These are phyloP conservation scores for Drosophila dives DNA, from an alignment of 2,888 invertebrate species.

Conservation along the genomic window DNA sequence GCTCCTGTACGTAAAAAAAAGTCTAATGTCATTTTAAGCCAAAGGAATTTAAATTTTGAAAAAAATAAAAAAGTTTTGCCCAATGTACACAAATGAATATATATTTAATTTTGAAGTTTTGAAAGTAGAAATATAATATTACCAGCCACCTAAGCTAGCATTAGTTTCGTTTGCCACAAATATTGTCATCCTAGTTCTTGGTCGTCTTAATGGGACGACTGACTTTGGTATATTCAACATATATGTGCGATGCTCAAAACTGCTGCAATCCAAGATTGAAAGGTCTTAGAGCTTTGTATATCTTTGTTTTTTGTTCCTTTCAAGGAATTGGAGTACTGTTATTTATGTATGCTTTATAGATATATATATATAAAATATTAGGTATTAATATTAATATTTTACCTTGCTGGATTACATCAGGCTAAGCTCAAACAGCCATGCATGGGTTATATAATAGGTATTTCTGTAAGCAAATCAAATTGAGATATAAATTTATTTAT, in stretches of 20 bases:
- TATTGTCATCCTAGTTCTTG: conserved; percentile 63
- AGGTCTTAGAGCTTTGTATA: neutral
- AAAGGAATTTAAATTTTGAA: neutral
- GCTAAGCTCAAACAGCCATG: conserved; percentile 29
- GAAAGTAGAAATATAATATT: conserved; percentile 19
- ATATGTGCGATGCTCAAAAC: neutral
- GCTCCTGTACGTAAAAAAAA: conserved; percentile 53
- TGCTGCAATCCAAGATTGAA: neutral
- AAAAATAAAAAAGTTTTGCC: neutral
- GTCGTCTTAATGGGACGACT: conserved; percentile 12
- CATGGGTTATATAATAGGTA: conserved; percentile 18
- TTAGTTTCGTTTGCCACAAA: conserved; percentile 49
- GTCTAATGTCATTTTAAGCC: conserved; percentile 46
- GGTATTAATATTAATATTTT: neutral
- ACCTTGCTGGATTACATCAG: neutral
- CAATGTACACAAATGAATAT: neutral
- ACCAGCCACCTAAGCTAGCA: conserved; percentile 19
- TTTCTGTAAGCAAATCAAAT: conserved; percentile 30
- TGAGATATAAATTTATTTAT: conserved; percentile 27
- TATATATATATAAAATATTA: neutral
- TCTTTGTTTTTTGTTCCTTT: neutral
- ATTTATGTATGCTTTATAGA: neutral
- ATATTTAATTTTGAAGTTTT: conserved; percentile 33
- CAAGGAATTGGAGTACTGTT: conserved; percentile 1
- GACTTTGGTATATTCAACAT: neutral